phyloP scores from a whole-genome alignment of 2,797 vertebrate species.

The Cryptoblepharus egeriae region DNA sequence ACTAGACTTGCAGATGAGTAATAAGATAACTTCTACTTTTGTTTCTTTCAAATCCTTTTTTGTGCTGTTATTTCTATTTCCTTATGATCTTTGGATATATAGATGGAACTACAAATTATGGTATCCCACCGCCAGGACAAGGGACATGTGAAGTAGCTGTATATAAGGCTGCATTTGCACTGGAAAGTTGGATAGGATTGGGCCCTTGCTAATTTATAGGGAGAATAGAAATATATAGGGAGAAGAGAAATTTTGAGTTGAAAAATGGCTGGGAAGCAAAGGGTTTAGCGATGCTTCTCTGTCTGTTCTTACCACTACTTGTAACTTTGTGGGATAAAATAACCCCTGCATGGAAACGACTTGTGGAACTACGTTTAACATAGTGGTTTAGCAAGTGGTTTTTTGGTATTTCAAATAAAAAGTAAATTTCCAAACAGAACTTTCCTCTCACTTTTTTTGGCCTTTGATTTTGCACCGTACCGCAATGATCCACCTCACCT shows the following conservation, averaged over 20 bases:
- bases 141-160: not conserved
- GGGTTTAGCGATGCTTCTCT: not conserved
- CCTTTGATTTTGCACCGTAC: conserved; percentile 34
- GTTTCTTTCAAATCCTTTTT: conserved; percentile 64
- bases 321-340: not conserved
- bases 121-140: too few relatives aligned
- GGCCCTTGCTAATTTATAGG: too few relatives aligned
- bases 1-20: not conserved
- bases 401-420: conserved; percentile 13
- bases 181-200: too few relatives aligned
- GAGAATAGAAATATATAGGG: too few relatives aligned
- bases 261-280: not conserved
- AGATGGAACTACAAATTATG: too few relatives aligned
- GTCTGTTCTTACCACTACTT: too few relatives aligned
- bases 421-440: conserved; percentile 30
- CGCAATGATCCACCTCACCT: not conserved
- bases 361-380: not conserved
- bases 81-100: conserved; percentile 1
- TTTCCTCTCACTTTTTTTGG: not conserved
- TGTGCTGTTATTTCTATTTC: conserved; percentile 32
- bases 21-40: conserved; percentile 54
- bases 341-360: too few relatives aligned
- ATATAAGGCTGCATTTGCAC: too few relatives aligned
- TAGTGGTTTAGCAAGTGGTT: conserved; percentile 31
- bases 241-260: too few relatives aligned